Evolutionary conservation across 2,113 vertebrate species (phyloP), one percentile per base, ranked within the genome.

Genomic region (Mormoops blainvillei): DNA sequence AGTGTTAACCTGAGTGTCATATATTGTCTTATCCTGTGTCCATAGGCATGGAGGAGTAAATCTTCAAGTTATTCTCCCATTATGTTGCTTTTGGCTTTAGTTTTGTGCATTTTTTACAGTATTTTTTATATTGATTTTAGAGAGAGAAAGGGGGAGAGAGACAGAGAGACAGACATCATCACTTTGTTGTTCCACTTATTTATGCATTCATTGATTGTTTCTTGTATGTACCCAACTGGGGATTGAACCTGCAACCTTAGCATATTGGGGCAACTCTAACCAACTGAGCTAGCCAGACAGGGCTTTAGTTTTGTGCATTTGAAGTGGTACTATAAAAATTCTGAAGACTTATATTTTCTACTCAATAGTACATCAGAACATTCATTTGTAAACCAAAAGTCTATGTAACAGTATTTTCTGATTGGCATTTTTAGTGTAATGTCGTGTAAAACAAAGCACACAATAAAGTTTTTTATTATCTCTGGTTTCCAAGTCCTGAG

Each of bases 401-500:
- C 48, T 89, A 19, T 7, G 45, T 65, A 92, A 92, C 61, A 74
- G 9, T 82, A 33, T 65, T 82, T 95, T 67, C 56, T 71, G n/a
- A 80, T 54, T 50, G 50, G 22, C 38, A 89, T 65, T 8, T 91
- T 61, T 36, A 56, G 18, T 56, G 15, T 80, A 68, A 31, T 77
- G 36, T 13, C 67, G 78, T 12, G 63, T 48, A 87, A 89, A 61
- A 89, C 22, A 78, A 95, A 91, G 50, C 4, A 56, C 9, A 33
- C 14, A 15, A 7, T 92, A 52, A 67, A 61, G 58, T 63, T 94
- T 73, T 70, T 81, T 15, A 77, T 82, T 31, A 8, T 90, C 22
- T 92, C 54, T 95, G 38, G 15, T 73, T 95, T 76, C 90, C 52
- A 61, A 91, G 45, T 93, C 63, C 84, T 82, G 26, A 91, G 15